Percentiles rank a stretch among this genome's conserved stretches.
Conservation (phyloP, 2,113 vertebrate genomes). For the Nanorana parkeri region DNA sequence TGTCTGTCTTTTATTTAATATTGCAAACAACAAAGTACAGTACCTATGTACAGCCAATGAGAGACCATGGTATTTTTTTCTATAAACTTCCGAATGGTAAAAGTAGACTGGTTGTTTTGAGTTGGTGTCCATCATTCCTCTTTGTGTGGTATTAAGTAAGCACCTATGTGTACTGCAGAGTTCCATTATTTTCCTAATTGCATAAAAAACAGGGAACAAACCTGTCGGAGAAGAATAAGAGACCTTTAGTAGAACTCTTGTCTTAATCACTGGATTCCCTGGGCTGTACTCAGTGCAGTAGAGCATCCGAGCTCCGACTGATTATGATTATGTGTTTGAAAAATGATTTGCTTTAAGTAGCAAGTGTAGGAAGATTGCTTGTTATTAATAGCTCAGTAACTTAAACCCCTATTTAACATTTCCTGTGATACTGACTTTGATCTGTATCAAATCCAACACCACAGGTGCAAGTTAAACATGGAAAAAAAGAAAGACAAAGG, state of each 20-base stretch:
- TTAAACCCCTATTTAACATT: slow-evolving; percentile 31
- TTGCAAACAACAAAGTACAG: no score
- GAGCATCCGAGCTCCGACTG: slow-evolving; percentile 24
- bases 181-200: not conserved
- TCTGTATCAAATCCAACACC: not conserved
- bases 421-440: slow-evolving; percentile 1
- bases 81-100: no score
- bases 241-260: slow-evolving; percentile 11
- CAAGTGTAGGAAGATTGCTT: slow-evolving; percentile 25
- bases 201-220: not conserved
- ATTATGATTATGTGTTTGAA: slow-evolving; percentile 40
- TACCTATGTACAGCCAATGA: no score
- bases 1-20: no score
- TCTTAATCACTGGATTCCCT: slow-evolving; percentile 1
- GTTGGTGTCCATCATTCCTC: no score
- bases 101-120: no score
- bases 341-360: slow-evolving; percentile 29
- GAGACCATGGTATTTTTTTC: no score
- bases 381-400: slow-evolving; percentile 36
- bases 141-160: no score
- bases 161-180: not conserved
- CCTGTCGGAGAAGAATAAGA: slow-evolving; percentile 8
- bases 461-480: not conserved
- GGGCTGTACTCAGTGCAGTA: not conserved
- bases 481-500: not conserved